Percentiles rank a stretch among this genome's conserved stretches.
These are phyloP conservation scores for Calcarius ornatus DNA, from an alignment of 2,113 vertebrate genomes.

Conservation along the genomic window DNA sequence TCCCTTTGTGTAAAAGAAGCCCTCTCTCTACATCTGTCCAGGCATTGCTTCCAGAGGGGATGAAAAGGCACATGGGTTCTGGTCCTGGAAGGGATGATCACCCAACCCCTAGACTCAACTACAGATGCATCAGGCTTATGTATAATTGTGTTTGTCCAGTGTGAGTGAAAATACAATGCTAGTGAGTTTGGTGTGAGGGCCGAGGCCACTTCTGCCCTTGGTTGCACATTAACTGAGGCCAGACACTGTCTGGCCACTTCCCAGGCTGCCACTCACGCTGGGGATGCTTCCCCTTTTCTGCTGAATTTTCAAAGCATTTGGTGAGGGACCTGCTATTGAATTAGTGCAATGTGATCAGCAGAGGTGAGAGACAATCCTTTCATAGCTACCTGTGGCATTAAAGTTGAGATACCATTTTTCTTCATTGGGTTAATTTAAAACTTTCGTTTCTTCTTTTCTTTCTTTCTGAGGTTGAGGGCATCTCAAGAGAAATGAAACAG, in stretches of 20 bases:
- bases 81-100: neutral
- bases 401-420: neutral
- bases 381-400: neutral
- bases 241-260: fast-evolving
- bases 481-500: neutral
- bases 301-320: neutral
- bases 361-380: neutral
- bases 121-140: neutral
- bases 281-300: neutral
- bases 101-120: neutral
- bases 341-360: neutral
- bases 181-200: neutral
- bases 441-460: neutral
- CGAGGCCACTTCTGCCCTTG: neutral
- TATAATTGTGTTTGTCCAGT: neutral
- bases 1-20: neutral
- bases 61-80: fast-evolving
- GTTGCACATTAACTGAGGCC: neutral
- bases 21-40: neutral
- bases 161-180: neutral
- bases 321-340: neutral
- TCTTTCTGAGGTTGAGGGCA: neutral
- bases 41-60: neutral
- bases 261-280: neutral
- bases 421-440: neutral